Evolutionary conservation across 2,888 invertebrate genomes (phyloP).

Genomic region (Chymomyza caudatula): DNA sequence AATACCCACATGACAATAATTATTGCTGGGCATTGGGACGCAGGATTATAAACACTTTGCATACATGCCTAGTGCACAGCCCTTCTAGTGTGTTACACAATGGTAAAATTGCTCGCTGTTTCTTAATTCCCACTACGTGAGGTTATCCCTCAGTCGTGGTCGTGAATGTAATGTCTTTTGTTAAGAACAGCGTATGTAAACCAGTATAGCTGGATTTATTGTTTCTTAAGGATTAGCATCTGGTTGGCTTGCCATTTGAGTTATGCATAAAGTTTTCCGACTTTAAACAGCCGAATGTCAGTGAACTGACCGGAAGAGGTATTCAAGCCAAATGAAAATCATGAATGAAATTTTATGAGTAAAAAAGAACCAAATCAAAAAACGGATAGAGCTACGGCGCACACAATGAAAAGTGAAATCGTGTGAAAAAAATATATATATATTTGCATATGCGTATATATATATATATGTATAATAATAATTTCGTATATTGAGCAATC

Average conservation of each 20-base stretch:
- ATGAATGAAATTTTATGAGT: slow-evolving; percentile 53
- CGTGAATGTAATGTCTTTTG: slow-evolving; percentile 31
- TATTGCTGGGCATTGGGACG: slow-evolving; percentile 40
- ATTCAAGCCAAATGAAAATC: slow-evolving; percentile 37
- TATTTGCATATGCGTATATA: slow-evolving; percentile 23
- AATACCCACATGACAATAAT: slow-evolving; percentile 55
- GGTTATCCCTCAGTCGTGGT: neutral
- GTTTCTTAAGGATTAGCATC: slow-evolving; percentile 66
- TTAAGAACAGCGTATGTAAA: slow-evolving; percentile 26
- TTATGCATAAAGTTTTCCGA: slow-evolving; percentile 46
- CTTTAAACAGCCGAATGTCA: slow-evolving; percentile 22
- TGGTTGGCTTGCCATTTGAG: slow-evolving; percentile 34
- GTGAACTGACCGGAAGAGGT: slow-evolving; percentile 29
- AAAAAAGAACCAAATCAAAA: too few species aligned
- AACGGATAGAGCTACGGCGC: neutral
- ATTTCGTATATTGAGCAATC: slow-evolving; percentile 65
- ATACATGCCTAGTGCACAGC: slow-evolving; percentile 55
- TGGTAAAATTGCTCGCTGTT: slow-evolving; percentile 33
- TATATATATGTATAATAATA: slow-evolving; percentile 24
- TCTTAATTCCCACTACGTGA: slow-evolving; percentile 60
- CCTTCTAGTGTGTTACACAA: slow-evolving; percentile 58
- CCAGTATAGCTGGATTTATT: slow-evolving; percentile 41
- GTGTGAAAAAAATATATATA: slow-evolving; percentile 31
- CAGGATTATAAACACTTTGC: slow-evolving; percentile 73
- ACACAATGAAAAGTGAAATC: slow-evolving; percentile 53